Evolutionary conservation across 2,113 vertebrate genomes (phyloP), one percentile per base, ranked within the genome.

Genomic region (Hirundichthys speculiger): DNA sequence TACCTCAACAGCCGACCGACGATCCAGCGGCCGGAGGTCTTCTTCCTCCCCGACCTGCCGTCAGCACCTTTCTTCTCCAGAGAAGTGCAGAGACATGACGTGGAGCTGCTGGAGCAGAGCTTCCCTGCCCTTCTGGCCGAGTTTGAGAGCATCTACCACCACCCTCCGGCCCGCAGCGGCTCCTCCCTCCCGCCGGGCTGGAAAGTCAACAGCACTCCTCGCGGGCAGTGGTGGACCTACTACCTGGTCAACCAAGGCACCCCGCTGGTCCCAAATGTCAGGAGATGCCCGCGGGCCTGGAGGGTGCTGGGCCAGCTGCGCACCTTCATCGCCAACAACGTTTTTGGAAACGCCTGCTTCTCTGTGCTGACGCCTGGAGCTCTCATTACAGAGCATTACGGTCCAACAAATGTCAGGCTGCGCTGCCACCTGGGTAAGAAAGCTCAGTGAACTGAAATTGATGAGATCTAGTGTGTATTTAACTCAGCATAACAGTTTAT

Each of bases 291-390:
- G 24, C 94, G 96, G 69, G 94, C 97, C 22, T 99, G 96, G 93
- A 93, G 98, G 82, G 92, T 99, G 63, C 94, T 99, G 7, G 94
- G 96, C 39, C 96, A 94, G 87, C 94, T 99, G 50, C 98, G 98
- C 64, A 99, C 98, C 86, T 99, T 96, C 90, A 95, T 99, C 55
- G 93, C 95, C 73, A 98, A 98, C 94, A 99, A 99, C 30, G 94
- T 98, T 75, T 99, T 99, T 56, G 98, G 98, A 48, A 99, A 98
- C 3, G 98, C 97, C 2, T 98, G 96, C 91, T 96, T 99, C 93
- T 98, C 96, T 0, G 92, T 99, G 69, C 94, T 99, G 78, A 95
- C 92, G 59, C 97, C 98, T 0, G 98, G 97, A 57, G 94, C 96
- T 0, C 92, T 96, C 72, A 96, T 98, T 52, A 90, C 94, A 0